Conservation (phyloP, 2,797 vertebrate species). For the Chaetophractus vellerosus region DNA sequence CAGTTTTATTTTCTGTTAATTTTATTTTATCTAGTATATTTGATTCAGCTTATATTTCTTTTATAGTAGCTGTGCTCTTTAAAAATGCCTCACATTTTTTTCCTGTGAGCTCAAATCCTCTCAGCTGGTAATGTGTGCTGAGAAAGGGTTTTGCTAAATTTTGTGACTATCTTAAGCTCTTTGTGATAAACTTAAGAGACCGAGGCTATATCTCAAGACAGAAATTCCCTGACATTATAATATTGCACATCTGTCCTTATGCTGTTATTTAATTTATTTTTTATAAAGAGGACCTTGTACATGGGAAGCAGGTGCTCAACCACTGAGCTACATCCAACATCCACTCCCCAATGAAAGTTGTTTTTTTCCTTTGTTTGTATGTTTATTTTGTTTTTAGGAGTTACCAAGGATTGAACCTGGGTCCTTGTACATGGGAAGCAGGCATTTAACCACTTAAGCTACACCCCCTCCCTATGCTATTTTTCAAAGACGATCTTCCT, state of each 20-base stretch:
- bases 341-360: too few relatives aligned
- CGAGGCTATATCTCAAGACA: background rate
- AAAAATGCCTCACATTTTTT: background rate
- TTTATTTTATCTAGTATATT: background rate
- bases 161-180: background rate
- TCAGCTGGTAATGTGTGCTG: background rate
- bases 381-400: too few relatives aligned
- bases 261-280: background rate
- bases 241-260: rapidly evolving
- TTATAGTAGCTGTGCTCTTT: background rate
- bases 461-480: rapidly evolving
- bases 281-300: too few relatives aligned
- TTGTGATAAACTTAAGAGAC: background rate
- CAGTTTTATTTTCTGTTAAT: background rate
- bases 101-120: background rate
- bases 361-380: too few relatives aligned
- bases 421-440: too few relatives aligned
- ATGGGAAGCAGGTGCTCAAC: too few relatives aligned
- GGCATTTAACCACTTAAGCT: too few relatives aligned
- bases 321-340: too few relatives aligned
- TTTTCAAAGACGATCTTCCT: background rate
- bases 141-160: background rate
- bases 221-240: rapidly evolving
- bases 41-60: background rate
- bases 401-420: too few relatives aligned